phyloP scores from a whole-genome alignment of 2,888 invertebrate genomes.

The Acleris literana region DNA sequence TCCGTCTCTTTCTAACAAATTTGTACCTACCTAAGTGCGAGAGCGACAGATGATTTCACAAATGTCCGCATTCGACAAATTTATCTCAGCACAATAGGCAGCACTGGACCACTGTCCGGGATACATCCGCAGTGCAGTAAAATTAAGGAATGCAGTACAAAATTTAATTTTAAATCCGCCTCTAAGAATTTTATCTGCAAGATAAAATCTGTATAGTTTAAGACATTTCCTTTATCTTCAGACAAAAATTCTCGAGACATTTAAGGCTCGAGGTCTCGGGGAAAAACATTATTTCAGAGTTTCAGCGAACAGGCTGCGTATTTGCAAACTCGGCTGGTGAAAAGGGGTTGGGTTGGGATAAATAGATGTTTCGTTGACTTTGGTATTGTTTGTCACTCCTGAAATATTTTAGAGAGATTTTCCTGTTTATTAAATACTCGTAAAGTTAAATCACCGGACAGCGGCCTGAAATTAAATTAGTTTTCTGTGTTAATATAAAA shows the following conservation, averaged over 20 bases:
- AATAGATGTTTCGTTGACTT: neutral
- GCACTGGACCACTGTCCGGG: too few relatives aligned
- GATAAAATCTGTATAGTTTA: constrained; percentile 50
- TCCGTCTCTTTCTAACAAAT: too few relatives aligned
- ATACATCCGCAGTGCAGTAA: too few relatives aligned
- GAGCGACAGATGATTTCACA: too few relatives aligned
- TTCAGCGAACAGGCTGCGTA: constrained; percentile 57
- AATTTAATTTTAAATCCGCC: constrained; percentile 29
- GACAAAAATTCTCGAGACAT: constrained; percentile 63
- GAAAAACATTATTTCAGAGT: constrained; percentile 61
- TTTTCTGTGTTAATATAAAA: too few relatives aligned
- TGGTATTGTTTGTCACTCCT: neutral
- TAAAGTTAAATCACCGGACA: too few relatives aligned
- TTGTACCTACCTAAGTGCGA: too few relatives aligned
- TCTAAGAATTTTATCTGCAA: constrained; percentile 31
- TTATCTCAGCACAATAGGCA: too few relatives aligned
- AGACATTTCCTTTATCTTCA: constrained; percentile 68
- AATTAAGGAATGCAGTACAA: constrained; percentile 13
- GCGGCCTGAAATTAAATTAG: too few relatives aligned
- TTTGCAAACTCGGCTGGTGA: constrained; percentile 46
- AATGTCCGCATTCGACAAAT: too few relatives aligned
- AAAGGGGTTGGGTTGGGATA: constrained; percentile 17
- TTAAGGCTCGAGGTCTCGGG: constrained; percentile 54
- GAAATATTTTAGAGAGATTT: too few relatives aligned
- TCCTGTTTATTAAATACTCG: too few relatives aligned